Evolutionary conservation across 2,888 invertebrate genomes (phyloP), one percentile per base, ranked within the genome.

Genomic region (Nephrocerus scutellatus): DNA sequence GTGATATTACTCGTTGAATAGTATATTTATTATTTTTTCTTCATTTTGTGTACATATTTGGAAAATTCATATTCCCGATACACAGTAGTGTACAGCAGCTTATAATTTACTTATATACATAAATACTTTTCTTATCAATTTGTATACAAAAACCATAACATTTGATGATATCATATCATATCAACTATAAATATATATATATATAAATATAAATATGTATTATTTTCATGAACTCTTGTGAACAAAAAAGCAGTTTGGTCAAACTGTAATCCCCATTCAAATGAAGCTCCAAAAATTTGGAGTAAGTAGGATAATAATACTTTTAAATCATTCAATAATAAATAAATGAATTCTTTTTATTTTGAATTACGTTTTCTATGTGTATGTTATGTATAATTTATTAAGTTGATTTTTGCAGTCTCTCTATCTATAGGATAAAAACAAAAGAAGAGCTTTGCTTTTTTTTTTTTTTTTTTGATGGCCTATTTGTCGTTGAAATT

Each of bases 291-390:
- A 47, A 47, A 44, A 38, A 47, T 47, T 47, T 47, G 46, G 46
- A 47, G 46, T 47, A 47, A 47, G 46, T 47, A 41, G 44, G 46
- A 44, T 44, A 47, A 46, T n/a, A n/a, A n/a, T n/a, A n/a, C n/a
- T n/a, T n/a, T n/a, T n/a, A 30, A 36, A 10, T 34, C 12, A 43
- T 40, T 35, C 41, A 44, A 23, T 33, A 25, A 38, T 36, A 43
- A 31, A 31, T 23, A 24, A 34, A 26, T 24, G 28, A 38, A 45
- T 43, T 28, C 41, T 44, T 33, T 32, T 22, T n/a, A 14, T 19
- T 22, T 28, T 10, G 5, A 37, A 46, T 31, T 15, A 19, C 29
- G 6, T 28, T 23, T 23, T 38, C 5, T 40, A 26, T 10, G 14
- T 23, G 12, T 33, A 25, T 28, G 23, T 39, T 35, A n/a, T 37